Conservation (phyloP, 2,113 vertebrate species). For the Prionailurus bengalensis region DNA sequence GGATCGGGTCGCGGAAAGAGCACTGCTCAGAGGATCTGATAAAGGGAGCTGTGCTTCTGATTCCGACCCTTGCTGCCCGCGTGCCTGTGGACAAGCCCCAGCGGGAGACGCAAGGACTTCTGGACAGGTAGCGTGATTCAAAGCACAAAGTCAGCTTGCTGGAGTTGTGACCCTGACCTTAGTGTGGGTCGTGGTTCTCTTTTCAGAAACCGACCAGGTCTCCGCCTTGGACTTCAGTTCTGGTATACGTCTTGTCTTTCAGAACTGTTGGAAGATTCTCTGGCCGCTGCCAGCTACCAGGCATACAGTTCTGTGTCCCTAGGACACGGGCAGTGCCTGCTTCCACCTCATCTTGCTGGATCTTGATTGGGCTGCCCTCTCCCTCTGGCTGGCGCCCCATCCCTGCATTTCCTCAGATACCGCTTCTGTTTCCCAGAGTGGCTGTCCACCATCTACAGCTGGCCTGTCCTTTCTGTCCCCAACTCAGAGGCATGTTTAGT, state of each 20-base stretch:
- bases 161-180: background rate
- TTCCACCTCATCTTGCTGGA: background rate
- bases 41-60: background rate
- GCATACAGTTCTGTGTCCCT: background rate
- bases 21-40: background rate
- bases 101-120: background rate
- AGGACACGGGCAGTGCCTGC: background rate
- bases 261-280: background rate
- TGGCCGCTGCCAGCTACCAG: background rate
- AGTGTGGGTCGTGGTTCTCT: background rate
- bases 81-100: background rate
- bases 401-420: background rate
- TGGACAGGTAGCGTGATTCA: background rate
- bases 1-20: background rate
- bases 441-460: background rate
- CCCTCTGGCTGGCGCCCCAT: background rate
- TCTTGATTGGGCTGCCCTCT: background rate
- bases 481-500: background rate
- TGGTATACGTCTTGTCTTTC: background rate
- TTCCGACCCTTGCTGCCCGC: background rate
- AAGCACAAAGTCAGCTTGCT: background rate
- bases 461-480: background rate
- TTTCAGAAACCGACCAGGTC: background rate
- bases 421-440: background rate
- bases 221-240: background rate